Evolutionary conservation across 2,113 vertebrate genomes (phyloP).

Genomic region (Sinocyclocheilus anophthalmus): DNA sequence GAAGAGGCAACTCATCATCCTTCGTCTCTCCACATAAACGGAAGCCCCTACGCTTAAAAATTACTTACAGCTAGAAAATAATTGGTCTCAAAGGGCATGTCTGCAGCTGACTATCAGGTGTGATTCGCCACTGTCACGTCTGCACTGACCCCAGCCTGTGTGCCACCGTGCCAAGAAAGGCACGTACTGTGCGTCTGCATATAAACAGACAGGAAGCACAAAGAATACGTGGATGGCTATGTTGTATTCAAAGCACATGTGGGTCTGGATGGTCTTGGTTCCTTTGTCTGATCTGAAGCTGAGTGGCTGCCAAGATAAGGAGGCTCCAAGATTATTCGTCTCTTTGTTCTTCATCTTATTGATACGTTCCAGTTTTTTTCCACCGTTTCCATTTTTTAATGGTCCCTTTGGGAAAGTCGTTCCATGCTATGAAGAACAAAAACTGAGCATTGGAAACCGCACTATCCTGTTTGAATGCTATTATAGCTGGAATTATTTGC

Average conservation of each 20-base stretch:
- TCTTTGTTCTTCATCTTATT: slow-evolving; percentile 38
- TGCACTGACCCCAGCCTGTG: slow-evolving; percentile 36
- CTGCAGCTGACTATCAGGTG: slow-evolving; percentile 30
- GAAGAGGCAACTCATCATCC: slow-evolving; percentile 21
- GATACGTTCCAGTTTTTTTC: slow-evolving; percentile 34
- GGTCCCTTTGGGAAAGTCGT: slow-evolving; percentile 26
- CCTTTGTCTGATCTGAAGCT: slow-evolving; percentile 40
- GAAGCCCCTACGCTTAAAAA: slow-evolving; percentile 42
- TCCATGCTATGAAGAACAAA: background rate
- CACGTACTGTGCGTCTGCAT: slow-evolving; percentile 27
- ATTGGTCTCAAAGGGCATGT: slow-evolving; percentile 55
- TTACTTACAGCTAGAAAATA: slow-evolving; percentile 51
- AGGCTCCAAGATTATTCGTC: slow-evolving; percentile 36
- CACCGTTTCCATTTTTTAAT: slow-evolving; percentile 35
- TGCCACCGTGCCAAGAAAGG: slow-evolving; percentile 52
- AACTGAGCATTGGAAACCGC: background rate
- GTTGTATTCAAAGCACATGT: slow-evolving; percentile 41
- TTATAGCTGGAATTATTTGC: background rate
- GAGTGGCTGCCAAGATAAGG: slow-evolving; percentile 35
- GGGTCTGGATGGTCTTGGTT: slow-evolving; percentile 37
- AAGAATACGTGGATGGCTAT: slow-evolving; percentile 16
- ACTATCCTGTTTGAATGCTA: background rate
- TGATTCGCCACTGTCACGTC: slow-evolving; percentile 35
- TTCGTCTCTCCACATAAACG: slow-evolving; percentile 34
- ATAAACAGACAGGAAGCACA: slow-evolving; percentile 37